Conservation (phyloP, 1,140 invertebrate genomes). For the Anastatus disparis region DNA sequence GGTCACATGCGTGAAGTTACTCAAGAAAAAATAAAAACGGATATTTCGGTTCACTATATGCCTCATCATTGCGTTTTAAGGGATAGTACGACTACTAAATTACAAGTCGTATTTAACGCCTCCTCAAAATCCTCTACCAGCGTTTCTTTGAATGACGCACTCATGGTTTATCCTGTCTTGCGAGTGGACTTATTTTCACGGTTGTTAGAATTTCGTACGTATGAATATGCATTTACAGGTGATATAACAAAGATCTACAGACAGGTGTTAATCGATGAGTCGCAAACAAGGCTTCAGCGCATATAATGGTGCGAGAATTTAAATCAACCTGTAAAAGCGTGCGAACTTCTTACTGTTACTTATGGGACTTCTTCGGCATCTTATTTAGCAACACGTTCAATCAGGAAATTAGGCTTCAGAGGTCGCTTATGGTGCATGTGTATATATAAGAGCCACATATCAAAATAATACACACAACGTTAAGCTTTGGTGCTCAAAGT, state of each 20-base stretch:
- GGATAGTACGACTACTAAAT: not conserved
- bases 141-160: too few species aligned
- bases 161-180: too few species aligned
- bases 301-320: slow-evolving; percentile 38
- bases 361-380: slow-evolving; percentile 40
- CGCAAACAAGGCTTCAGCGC: slow-evolving; percentile 8
- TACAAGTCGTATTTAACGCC: not conserved
- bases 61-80: not conserved
- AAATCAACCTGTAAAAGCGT: too few species aligned
- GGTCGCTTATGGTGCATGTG: slow-evolving; percentile 42
- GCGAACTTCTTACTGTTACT: slow-evolving; percentile 34
- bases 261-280: not conserved
- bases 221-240: too few species aligned
- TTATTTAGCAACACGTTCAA: slow-evolving; percentile 55
- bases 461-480: too few species aligned
- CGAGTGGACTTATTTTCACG: not conserved
- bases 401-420: slow-evolving; percentile 48
- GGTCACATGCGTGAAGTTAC: slow-evolving; percentile 53
- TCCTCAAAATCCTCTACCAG: not conserved
- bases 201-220: not conserved
- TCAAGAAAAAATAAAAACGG: slow-evolving; percentile 11
- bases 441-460: too few species aligned
- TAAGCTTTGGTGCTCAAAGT: too few species aligned
- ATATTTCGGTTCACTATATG: too few species aligned
- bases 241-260: too few species aligned